These are phyloP conservation scores for Solea senegalensis DNA, from an alignment of 2,113 vertebrate species.

Conservation along the genomic window DNA sequence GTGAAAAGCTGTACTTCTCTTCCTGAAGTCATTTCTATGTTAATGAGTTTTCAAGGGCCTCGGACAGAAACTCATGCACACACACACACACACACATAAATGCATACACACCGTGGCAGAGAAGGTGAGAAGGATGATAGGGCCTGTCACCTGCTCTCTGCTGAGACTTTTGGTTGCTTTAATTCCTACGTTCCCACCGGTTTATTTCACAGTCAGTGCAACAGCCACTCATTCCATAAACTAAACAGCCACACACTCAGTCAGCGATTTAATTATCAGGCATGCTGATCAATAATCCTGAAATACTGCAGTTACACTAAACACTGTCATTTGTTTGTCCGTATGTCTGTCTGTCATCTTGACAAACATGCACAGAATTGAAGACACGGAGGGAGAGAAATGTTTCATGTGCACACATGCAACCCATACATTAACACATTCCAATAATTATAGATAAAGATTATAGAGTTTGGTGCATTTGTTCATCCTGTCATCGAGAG, in stretches of 20 bases:
- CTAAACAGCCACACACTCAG: conserved; percentile 3
- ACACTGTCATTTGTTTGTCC: not conserved
- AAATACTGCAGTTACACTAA: too few species aligned
- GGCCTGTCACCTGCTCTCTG: conserved; percentile 65
- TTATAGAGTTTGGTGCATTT: not conserved
- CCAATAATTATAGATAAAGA: not conserved
- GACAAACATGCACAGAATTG: too few species aligned
- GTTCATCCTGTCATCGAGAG: conserved; percentile 26
- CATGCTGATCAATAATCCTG: not conserved
- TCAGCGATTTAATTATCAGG: not conserved
- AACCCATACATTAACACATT: conserved; percentile 2
- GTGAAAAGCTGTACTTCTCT: conserved; percentile 73
- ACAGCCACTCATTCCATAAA: not conserved
- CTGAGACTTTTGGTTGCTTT: conserved; percentile 58
- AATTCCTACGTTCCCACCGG: conserved; percentile 32
- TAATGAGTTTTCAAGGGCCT: conserved; percentile 81
- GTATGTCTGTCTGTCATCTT: not conserved
- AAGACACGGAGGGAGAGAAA: not conserved
- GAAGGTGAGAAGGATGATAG: conserved; percentile 65
- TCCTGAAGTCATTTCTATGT: conserved; percentile 86
- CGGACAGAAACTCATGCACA: conserved; percentile 50
- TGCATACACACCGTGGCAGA: conserved; percentile 25
- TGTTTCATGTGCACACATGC: not conserved
- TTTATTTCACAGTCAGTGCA: conserved; percentile 19
- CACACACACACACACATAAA: conserved; percentile 32